These are phyloP conservation scores for Oxygymnocypris stewartii DNA, from an alignment of 2,113 vertebrate genomes.

Conservation along the genomic window DNA sequence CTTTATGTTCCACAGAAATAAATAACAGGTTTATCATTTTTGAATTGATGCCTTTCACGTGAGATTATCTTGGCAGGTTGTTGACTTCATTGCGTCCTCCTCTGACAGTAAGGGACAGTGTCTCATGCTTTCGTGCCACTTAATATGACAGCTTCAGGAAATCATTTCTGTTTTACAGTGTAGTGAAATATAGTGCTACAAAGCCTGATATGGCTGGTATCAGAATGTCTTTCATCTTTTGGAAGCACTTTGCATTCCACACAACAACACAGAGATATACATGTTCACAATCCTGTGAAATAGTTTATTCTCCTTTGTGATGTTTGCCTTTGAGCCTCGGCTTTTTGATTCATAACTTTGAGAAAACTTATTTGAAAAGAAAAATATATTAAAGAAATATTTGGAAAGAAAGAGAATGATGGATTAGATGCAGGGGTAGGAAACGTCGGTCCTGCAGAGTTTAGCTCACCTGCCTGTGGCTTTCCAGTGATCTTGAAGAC, in stretches of 20 bases:
- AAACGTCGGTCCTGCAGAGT: too few species aligned
- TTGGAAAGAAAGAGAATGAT: not conserved
- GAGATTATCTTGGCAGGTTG: too few species aligned
- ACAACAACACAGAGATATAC: not conserved
- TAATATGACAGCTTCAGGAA: not conserved
- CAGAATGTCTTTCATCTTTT: constrained; percentile 4
- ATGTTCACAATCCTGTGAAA: not conserved
- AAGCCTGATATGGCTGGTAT: not conserved
- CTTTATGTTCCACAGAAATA: too few species aligned
- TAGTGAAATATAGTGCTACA: not conserved
- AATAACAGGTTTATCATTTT: too few species aligned
- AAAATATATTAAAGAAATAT: not conserved
- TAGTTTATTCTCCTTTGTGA: not conserved
- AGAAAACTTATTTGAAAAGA: not conserved
- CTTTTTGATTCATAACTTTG: not conserved
- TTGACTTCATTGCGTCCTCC: too few species aligned
- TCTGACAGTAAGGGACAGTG: not conserved
- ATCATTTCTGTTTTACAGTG: too few species aligned
- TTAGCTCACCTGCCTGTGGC: too few species aligned
- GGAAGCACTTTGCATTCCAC: not conserved
- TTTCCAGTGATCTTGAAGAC: too few species aligned
- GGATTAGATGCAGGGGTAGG: not conserved
- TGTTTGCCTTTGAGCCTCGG: not conserved
- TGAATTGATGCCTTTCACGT: too few species aligned
- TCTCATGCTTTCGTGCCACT: not conserved